Evolutionary conservation across 2,113 vertebrate genomes (phyloP), one percentile per base, ranked within the genome.

Genomic region (Rafetus swinhoei): DNA sequence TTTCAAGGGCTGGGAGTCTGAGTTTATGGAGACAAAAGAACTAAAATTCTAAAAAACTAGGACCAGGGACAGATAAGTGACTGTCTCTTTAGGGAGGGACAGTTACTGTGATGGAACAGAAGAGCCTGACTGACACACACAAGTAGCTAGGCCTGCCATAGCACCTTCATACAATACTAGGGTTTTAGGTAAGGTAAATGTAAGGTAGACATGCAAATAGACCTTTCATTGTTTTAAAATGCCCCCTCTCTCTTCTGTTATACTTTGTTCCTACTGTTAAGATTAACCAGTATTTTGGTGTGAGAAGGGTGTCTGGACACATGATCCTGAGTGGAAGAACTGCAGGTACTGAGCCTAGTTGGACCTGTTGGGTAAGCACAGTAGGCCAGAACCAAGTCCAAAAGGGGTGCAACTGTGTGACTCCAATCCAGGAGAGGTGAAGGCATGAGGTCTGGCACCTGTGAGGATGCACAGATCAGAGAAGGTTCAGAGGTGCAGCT

Each of bases 381-480:
- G 59, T 72, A 59, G 60, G 16, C 57, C 45, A 62, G 22, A 27
- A 35, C 62, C 1, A 16, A 32, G 45, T 16, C 59, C 52, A 54
- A 57, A 39, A 24, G 24, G 8, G 11, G 45, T 45, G 53, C 52
- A 32, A 62, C 7, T 69, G 45, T 10, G 5, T 55, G n/a, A 11
- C 7, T 53, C 35, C 39, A 39, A 0, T 29, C 18, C 84, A 55
- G 29, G 74, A 4, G 4, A 81, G 57, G 0, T n/a, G 50, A 69
- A 45, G 7, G 12, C 21, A 54, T 57, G 59, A 59, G 13, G 29
- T 13, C 1, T 89, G 60, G 39, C 60, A 11, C 59, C 82, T 56
- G 3, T 3, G 65, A 24, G n/a, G 65, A 1, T 56, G 24, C 50
- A 32, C n/a, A 59, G 53, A 50, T 14, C 39, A 50, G 39, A 25